phyloP scores from a whole-genome alignment of 1,140 invertebrate genomes.

The Drosophila pectinifera region DNA sequence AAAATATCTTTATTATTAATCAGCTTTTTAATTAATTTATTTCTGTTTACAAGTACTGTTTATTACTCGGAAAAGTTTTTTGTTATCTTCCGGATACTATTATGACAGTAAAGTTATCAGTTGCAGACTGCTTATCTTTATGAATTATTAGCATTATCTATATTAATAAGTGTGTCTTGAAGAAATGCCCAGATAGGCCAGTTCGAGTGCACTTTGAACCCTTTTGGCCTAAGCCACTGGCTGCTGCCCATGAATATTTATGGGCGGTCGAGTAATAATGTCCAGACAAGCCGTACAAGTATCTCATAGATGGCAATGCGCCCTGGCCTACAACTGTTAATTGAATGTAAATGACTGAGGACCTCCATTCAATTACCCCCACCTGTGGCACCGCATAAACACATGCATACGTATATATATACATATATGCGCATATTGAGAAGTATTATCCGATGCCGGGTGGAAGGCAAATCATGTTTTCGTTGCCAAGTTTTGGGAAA shows the following conservation, averaged over 20 bases:
- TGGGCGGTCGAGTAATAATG: constrained; percentile 21
- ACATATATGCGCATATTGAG: constrained; percentile 10
- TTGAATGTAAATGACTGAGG: constrained; percentile 76
- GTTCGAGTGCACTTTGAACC: background rate
- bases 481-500: constrained; percentile 46
- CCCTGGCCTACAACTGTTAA: constrained; percentile 70
- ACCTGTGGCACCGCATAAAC: constrained; percentile 53
- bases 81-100: constrained; percentile 6
- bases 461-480: constrained; percentile 57
- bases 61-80: background rate
- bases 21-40: constrained; percentile 4
- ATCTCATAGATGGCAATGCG: constrained; percentile 53
- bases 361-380: constrained; percentile 73
- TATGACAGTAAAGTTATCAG: constrained; percentile 2
- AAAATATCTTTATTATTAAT: constrained; percentile 5
- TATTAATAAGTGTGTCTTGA: background rate
- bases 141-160: constrained; percentile 7
- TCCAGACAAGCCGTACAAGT: constrained; percentile 26
- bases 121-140: constrained; percentile 4
- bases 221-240: constrained; percentile 6
- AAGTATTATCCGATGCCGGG: constrained; percentile 40
- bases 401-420: constrained; percentile 4
- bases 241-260: constrained; percentile 40
- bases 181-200: background rate
- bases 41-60: constrained; percentile 16